Evolutionary conservation across 2,113 vertebrate species (phyloP).

Genomic region (Tetraodon nigroviridis): DNA sequence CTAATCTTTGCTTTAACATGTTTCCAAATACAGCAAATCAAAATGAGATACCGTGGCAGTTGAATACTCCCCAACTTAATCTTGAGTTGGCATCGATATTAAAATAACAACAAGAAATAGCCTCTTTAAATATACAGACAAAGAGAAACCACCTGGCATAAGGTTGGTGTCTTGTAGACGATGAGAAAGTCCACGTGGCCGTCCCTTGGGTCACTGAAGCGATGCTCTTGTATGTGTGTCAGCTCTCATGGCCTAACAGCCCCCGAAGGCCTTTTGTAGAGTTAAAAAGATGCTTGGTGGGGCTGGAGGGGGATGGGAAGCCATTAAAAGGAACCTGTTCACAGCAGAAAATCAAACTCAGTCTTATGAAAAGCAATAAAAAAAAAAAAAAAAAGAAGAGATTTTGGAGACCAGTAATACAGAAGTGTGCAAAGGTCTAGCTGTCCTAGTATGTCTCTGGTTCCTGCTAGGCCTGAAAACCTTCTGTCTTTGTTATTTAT

Average conservation of each 20-base stretch:
- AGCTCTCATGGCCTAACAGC: slow-evolving; percentile 41
- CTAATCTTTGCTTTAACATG: slow-evolving; percentile 22
- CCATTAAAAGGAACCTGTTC: neutral
- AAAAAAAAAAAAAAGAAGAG: too few relatives aligned
- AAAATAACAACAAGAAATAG: neutral
- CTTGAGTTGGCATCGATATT: slow-evolving; percentile 4
- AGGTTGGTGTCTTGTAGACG: slow-evolving; percentile 15
- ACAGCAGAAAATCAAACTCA: neutral
- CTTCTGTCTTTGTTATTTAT: too few relatives aligned
- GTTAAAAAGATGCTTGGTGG: slow-evolving; percentile 6
- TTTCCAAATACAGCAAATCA: slow-evolving; percentile 29
- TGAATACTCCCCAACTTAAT: slow-evolving; percentile 3
- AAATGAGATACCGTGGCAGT: slow-evolving; percentile 18
- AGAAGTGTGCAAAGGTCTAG: too few relatives aligned
- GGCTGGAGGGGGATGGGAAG: neutral
- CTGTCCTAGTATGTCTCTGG: too few relatives aligned
- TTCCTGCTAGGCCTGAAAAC: too few relatives aligned
- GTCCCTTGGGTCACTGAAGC: slow-evolving; percentile 30
- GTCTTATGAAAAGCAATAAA: neutral
- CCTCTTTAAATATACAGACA: neutral
- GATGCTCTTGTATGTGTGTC: slow-evolving; percentile 40
- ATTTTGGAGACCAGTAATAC: too few relatives aligned
- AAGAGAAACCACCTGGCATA: too few relatives aligned
- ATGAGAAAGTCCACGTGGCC: slow-evolving; percentile 20
- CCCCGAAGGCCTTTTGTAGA: slow-evolving; percentile 26